Conservation (phyloP, 2,797 vertebrate species). For the Carcharodon carcharias region DNA sequence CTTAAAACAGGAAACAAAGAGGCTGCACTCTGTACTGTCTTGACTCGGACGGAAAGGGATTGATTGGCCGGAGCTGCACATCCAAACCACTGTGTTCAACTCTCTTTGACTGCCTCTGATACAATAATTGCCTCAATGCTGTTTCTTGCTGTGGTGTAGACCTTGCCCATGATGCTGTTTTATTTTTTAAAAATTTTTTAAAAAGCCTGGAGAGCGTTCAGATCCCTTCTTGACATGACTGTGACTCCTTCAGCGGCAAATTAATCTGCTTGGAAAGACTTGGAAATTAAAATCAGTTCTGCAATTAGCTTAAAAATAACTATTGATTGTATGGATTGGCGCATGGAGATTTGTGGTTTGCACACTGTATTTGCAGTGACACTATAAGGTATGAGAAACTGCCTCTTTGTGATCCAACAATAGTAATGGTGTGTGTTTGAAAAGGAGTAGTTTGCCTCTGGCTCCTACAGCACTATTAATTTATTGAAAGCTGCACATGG, state of each 20-base stretch:
- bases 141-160: neutral
- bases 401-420: neutral
- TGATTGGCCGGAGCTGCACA: slow-evolving; percentile 19
- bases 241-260: neutral
- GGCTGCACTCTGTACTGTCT: slow-evolving; percentile 40
- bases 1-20: slow-evolving; percentile 49
- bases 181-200: neutral
- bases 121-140: neutral
- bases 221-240: neutral
- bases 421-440: neutral
- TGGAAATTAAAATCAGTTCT: neutral
- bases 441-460: neutral
- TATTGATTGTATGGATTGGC: neutral
- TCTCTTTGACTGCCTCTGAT: slow-evolving; percentile 1
- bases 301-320: neutral
- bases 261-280: neutral
- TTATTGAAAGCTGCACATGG: neutral
- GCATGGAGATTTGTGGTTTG: neutral
- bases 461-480: neutral
- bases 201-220: neutral
- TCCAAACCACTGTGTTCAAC: neutral
- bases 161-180: neutral
- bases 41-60: slow-evolving; percentile 19
- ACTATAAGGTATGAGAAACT: slow-evolving; percentile 12
- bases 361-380: neutral